phyloP scores from a whole-genome alignment of 2,113 vertebrate genomes.

The Nesospiza acunhae region DNA sequence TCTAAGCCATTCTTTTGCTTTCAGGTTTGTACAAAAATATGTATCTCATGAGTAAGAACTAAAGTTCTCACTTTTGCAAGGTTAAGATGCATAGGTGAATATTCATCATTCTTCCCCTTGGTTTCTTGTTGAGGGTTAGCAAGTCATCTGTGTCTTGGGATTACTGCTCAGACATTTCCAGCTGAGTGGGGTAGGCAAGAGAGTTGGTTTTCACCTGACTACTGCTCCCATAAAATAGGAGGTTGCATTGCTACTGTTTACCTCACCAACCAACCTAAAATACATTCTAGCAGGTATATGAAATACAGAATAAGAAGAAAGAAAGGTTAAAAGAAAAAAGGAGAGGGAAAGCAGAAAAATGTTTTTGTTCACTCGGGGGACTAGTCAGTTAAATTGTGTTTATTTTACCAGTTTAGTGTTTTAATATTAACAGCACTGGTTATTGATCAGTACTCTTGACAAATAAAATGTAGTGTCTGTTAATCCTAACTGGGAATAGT shows the following conservation, averaged over 20 bases:
- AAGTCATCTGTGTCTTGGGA: not conserved
- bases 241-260: not conserved
- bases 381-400: not conserved
- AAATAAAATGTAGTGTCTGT: not conserved
- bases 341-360: not conserved
- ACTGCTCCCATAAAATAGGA: not conserved
- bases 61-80: not conserved
- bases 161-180: not conserved
- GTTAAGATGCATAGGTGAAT: not conserved
- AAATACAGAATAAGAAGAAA: not conserved
- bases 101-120: not conserved
- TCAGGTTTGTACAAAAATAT: not conserved
- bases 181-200: not conserved
- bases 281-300: not conserved
- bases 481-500: not conserved
- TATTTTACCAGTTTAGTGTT: not conserved
- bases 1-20: not conserved
- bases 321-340: fast-evolving
- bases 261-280: not conserved
- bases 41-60: not conserved
- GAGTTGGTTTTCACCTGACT: not conserved
- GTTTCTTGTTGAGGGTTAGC: not conserved
- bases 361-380: not conserved
- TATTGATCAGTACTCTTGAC: not conserved
- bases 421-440: not conserved